Percentiles rank a stretch among this genome's conserved stretches.
These are phyloP conservation scores for Pluvianellus socialis DNA, from an alignment of 2,113 vertebrate genomes.

Conservation along the genomic window DNA sequence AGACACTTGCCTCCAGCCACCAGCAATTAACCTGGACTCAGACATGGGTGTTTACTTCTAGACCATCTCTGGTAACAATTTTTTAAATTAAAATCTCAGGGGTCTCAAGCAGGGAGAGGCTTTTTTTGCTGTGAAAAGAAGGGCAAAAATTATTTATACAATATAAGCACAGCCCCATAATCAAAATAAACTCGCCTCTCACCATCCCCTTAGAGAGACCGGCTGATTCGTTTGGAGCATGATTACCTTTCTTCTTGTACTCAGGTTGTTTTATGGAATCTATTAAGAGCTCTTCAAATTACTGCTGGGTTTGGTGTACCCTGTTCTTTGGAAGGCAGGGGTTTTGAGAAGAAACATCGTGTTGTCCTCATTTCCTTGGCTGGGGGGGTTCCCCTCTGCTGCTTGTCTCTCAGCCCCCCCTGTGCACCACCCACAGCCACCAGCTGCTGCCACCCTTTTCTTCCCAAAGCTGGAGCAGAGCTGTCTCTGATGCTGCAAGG, in stretches of 20 bases:
- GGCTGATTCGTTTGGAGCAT: not conserved
- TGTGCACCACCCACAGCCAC: accelerated
- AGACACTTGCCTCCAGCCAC: not conserved
- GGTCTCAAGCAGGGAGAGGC: not conserved
- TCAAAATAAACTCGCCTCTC: not conserved
- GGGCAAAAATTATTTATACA: not conserved
- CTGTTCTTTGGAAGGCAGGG: not conserved
- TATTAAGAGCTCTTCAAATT: not conserved
- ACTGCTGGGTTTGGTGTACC: not conserved
- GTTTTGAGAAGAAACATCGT: not conserved
- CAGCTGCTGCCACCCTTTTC: not conserved
- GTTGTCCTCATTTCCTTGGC: not conserved
- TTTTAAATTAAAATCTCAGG: not conserved
- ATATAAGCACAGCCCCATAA: not conserved
- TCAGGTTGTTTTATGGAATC: not conserved
- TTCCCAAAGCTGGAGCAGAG: not conserved
- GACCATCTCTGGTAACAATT: not conserved
- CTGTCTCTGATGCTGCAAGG: not conserved
- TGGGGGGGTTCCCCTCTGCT: not conserved
- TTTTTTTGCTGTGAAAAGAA: not conserved
- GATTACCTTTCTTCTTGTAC: not conserved
- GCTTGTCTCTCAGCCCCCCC: not conserved
- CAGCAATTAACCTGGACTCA: not conserved
- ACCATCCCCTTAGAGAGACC: not conserved
- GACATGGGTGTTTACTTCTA: not conserved